A percentile compares a stretch with the other conserved stretches of the same genome.
Evolutionary conservation across 2,888 invertebrate species (phyloP).

Genomic region (Sminthurides aquaticus): DNA sequence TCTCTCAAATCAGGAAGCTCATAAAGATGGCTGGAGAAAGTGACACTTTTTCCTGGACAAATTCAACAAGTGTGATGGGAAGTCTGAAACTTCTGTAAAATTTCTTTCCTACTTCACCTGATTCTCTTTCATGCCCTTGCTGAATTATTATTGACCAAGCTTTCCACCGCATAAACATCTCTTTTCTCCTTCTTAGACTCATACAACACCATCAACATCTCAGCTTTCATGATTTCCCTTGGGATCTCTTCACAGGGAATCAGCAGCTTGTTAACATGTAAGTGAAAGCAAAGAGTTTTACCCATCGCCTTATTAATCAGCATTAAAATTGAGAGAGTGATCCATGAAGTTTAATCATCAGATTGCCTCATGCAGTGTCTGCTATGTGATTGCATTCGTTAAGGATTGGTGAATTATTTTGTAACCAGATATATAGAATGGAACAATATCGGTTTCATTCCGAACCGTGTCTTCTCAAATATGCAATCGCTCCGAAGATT

Average conservation of each 20-base stretch:
- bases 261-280: not conserved
- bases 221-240: slow-evolving; percentile 9
- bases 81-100: not conserved
- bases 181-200: no score
- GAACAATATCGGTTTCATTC: slow-evolving; percentile 41
- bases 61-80: not conserved
- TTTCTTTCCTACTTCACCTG: no score
- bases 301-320: not conserved
- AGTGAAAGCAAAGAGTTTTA: not conserved
- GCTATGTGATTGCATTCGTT: not conserved
- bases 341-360: not conserved
- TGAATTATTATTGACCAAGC: no score
- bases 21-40: not conserved
- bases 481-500: slow-evolving; percentile 50
- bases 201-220: slow-evolving; percentile 5
- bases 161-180: no score
- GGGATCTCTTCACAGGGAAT: slow-evolving; percentile 16
- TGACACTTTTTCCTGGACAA: not conserved
- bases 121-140: not conserved
- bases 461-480: slow-evolving; percentile 48
- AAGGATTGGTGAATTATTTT: not conserved
- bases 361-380: not conserved
- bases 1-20: not conserved
- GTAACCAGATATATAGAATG: slow-evolving; percentile 44
- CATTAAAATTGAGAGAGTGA: not conserved